Evolutionary conservation across 2,113 vertebrate genomes (phyloP).

Genomic region (Hoplias malabaricus): DNA sequence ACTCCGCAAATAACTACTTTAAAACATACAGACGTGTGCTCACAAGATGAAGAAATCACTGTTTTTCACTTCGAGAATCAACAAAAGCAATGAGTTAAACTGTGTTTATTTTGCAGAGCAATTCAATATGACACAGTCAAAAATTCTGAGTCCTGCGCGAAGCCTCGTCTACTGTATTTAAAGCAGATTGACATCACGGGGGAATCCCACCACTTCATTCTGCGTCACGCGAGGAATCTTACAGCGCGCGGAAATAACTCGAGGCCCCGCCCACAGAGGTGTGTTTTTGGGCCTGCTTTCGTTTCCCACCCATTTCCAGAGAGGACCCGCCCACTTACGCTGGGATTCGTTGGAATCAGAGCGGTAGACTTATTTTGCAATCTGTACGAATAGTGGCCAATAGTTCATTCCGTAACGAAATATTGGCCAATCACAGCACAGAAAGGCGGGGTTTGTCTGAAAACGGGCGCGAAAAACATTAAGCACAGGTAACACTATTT

Average conservation of each 20-base stretch:
- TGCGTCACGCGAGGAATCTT: conserved; percentile 51
- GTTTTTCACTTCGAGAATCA: not conserved
- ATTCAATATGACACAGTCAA: not conserved
- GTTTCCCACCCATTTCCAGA: not conserved
- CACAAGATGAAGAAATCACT: too few relatives aligned
- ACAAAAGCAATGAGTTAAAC: not conserved
- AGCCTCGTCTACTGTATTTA: not conserved
- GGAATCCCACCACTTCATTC: conserved; percentile 47
- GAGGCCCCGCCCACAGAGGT: conserved; percentile 32
- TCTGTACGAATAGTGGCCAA: not conserved
- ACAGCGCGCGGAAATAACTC: conserved; percentile 35
- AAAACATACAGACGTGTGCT: too few relatives aligned
- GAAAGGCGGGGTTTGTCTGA: not conserved
- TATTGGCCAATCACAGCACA: not conserved
- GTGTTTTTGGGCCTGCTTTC: not conserved
- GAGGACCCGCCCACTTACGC: too few relatives aligned
- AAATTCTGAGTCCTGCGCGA: not conserved
- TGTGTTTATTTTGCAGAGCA: not conserved
- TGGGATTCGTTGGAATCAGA: not conserved
- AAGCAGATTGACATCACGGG: conserved; percentile 27
- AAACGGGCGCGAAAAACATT: not conserved
- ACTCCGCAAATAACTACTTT: too few relatives aligned
- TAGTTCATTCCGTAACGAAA: not conserved
- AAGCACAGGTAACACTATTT: too few relatives aligned
- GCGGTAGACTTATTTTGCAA: not conserved